Conservation (phyloP, 1,140 invertebrate genomes). For the Dinoponera quadriceps region DNA sequence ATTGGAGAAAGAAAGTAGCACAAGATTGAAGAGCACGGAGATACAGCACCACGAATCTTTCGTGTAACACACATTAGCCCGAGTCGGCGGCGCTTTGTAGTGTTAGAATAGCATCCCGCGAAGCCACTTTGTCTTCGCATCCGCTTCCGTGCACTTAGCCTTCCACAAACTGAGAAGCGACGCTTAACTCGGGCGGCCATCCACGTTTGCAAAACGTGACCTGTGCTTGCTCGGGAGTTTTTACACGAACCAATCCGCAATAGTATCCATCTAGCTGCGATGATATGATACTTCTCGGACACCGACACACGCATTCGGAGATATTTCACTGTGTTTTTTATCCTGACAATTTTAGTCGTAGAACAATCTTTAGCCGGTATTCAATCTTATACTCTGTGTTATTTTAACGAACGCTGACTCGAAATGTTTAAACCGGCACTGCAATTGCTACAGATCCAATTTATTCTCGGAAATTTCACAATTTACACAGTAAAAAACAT, state of each 20-base stretch:
- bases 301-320: background rate
- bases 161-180: slow-evolving; percentile 32
- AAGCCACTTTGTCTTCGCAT: slow-evolving; percentile 68
- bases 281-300: background rate
- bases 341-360: background rate
- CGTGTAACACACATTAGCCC: slow-evolving; percentile 42
- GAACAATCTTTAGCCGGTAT: background rate
- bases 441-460: too few relatives aligned
- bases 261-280: background rate
- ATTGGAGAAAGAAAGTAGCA: background rate
- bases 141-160: slow-evolving; percentile 68
- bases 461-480: too few relatives aligned
- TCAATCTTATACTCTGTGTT: background rate
- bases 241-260: background rate
- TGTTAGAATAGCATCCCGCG: slow-evolving; percentile 61
- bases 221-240: background rate
- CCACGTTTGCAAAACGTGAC: slow-evolving; percentile 38
- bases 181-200: slow-evolving; percentile 15
- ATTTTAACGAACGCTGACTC: too few relatives aligned
- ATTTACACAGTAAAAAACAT: too few relatives aligned
- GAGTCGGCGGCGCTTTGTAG: slow-evolving; percentile 56
- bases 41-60: slow-evolving; percentile 29
- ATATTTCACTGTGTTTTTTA: too few relatives aligned
- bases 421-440: too few relatives aligned
- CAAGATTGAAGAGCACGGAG: background rate